These are phyloP conservation scores for Ophiodon elongatus DNA, from an alignment of 2,113 vertebrate species.

Conservation along the genomic window DNA sequence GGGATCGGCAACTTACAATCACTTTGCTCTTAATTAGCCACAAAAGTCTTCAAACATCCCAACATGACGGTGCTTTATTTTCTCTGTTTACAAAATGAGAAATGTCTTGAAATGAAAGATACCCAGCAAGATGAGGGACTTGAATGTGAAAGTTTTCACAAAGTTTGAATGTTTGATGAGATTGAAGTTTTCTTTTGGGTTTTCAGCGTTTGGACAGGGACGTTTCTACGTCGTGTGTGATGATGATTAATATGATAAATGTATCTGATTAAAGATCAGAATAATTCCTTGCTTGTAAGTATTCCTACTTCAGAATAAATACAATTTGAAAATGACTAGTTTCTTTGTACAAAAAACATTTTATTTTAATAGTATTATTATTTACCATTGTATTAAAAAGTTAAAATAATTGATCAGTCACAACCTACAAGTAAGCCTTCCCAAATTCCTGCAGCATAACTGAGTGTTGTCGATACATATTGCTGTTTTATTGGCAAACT, in stretches of 20 bases:
- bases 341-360: not conserved
- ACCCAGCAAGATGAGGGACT: not conserved
- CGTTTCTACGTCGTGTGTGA: no score
- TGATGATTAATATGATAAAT: not conserved
- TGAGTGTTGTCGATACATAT: not conserved
- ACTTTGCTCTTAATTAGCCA: conserved; percentile 66
- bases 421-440: not conserved
- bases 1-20: conserved; percentile 35
- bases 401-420: no score
- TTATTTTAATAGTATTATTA: no score
- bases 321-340: no score
- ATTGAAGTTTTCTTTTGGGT: conserved; percentile 26
- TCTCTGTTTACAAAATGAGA: conserved; percentile 33
- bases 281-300: not conserved
- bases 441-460: not conserved
- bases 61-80: conserved; percentile 26
- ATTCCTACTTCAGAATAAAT: no score
- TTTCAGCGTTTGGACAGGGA: not conserved
- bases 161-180: conserved; percentile 28
- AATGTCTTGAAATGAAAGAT: conserved; percentile 33
- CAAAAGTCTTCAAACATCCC: conserved; percentile 43
- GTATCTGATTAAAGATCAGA: not conserved
- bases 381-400: no score
- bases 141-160: not conserved
- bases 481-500: not conserved